phyloP scores from a whole-genome alignment of 2,113 vertebrate genomes.

The Rhombomys opimus region DNA sequence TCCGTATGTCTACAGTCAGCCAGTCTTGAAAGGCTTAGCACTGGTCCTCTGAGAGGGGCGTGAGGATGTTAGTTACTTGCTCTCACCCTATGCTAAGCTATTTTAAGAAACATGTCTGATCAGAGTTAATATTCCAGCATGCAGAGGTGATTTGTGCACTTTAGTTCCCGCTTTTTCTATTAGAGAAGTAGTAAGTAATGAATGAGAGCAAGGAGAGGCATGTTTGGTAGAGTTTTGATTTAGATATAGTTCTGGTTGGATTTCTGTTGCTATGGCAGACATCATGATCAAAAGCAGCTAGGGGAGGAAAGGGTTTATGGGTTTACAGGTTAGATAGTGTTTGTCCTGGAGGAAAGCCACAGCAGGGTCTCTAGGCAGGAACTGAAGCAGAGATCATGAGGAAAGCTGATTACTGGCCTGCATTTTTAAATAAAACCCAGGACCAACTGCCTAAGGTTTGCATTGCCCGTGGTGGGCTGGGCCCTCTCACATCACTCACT shows the following conservation, averaged over 20 bases:
- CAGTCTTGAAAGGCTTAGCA: no score
- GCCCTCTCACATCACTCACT: background rate
- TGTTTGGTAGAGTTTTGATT: slow-evolving; percentile 25
- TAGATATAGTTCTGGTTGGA: background rate
- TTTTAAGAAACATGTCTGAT: background rate
- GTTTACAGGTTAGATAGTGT: background rate
- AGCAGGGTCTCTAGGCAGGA: background rate
- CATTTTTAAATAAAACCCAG: background rate
- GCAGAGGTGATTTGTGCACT: background rate
- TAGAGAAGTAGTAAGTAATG: background rate
- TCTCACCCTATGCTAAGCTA: background rate
- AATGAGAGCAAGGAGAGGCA: slow-evolving; percentile 38
- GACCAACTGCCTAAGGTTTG: background rate
- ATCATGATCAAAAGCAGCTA: background rate
- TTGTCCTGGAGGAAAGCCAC: background rate
- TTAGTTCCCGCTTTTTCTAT: background rate
- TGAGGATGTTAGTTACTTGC: background rate
- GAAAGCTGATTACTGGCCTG: background rate
- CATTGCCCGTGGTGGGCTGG: background rate
- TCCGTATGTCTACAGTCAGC: background rate
- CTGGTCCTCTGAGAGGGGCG: background rate
- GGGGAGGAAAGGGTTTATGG: background rate
- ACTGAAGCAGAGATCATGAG: background rate
- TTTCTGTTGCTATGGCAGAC: background rate
- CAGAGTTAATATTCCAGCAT: background rate